Percentiles rank a stretch among this genome's conserved stretches.
phyloP scores from a whole-genome alignment of 2,113 vertebrate genomes.

The Galbula dea region DNA sequence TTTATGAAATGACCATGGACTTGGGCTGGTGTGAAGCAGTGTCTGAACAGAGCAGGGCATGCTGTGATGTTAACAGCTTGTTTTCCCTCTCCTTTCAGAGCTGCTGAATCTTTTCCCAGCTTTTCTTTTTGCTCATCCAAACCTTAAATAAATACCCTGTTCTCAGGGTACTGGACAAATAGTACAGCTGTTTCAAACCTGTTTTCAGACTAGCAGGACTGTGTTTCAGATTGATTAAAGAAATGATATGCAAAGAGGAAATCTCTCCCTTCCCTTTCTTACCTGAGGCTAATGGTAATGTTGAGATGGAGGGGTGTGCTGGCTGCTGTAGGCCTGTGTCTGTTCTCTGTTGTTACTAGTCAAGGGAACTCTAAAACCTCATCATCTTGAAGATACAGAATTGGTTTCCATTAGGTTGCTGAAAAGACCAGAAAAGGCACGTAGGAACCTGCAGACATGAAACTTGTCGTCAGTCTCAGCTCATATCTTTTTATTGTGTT shows the following conservation, averaged over 20 bases:
- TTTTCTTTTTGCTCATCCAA: not conserved
- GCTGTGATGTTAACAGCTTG: not conserved
- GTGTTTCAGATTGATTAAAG: not conserved
- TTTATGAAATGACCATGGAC: not conserved
- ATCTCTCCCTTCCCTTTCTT: not conserved
- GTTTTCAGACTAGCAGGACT: not conserved
- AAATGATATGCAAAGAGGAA: not conserved
- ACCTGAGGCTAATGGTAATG: not conserved
- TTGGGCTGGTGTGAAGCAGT: not conserved
- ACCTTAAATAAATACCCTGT: not conserved
- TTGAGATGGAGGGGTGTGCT: not conserved
- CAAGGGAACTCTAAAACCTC: not conserved
- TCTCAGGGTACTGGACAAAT: not conserved
- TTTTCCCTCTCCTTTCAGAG: not conserved
- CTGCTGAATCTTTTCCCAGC: not conserved
- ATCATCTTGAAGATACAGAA: not conserved
- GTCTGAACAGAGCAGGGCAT: not conserved
- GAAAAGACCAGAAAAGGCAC: not conserved
- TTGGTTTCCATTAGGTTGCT: constrained; percentile 22
- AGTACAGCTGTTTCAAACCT: not conserved
- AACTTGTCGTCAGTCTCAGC: constrained; percentile 29
- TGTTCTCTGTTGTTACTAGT: not conserved
- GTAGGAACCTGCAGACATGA: not conserved
- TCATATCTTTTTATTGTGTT: constrained; percentile 47
- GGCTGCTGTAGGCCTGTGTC: not conserved